Base-by-base conservation (phyloP, 2,797 vertebrate species). In the Remorina albescens region DNA sequence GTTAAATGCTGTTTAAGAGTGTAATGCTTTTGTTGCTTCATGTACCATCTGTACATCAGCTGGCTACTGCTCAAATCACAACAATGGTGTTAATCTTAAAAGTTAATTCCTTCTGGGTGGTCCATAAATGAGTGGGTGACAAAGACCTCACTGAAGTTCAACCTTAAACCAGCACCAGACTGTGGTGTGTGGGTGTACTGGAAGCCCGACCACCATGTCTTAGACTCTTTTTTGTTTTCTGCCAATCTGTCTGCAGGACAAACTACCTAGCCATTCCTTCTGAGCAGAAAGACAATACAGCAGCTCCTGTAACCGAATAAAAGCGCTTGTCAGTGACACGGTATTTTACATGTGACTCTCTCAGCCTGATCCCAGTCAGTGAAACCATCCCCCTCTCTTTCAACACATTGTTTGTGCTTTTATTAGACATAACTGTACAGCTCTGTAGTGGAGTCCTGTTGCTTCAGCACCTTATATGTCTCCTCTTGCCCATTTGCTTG, bases 181-280 rank as follows among this genome's bases (percentile, higher is more conserved):
- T 73, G 13, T 76, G 21, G 7, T 65, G 28, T 60, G 18, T 51
- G 66, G 21, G 51, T 21, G 47, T 39, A 56, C n/a, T 62, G 16
- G 30, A 18, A 21, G 25, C 18, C 50, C 67, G 54, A 46, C 62
- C 61, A 50, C 47, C 59, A 41, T 56, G 60, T 86, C 79, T 92
- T 87, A 91, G 90, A 86, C 71, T 25, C 85, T 86, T 58, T 70
- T 86, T 59, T 90, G 74, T 89, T 80, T 83, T 85, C 73, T 88
- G 72, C 85, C 44, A 56, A 74, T 92, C 74, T 85, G 49, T 84
- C 91, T 71, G 26, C 91, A 99, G 97, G 92, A 96, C 96, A 90
- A 96, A 98, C 94, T 98, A 98, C 89, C 95, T 99, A 83, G 97
- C 97, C 19, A 95, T 99, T 88, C 97, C 97, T 0, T 98, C 96